A percentile compares a stretch with the other conserved stretches of the same genome.
These are phyloP conservation scores for Benthosema pterotum DNA, from an alignment of 2,797 vertebrate genomes.

Conservation along the genomic window DNA sequence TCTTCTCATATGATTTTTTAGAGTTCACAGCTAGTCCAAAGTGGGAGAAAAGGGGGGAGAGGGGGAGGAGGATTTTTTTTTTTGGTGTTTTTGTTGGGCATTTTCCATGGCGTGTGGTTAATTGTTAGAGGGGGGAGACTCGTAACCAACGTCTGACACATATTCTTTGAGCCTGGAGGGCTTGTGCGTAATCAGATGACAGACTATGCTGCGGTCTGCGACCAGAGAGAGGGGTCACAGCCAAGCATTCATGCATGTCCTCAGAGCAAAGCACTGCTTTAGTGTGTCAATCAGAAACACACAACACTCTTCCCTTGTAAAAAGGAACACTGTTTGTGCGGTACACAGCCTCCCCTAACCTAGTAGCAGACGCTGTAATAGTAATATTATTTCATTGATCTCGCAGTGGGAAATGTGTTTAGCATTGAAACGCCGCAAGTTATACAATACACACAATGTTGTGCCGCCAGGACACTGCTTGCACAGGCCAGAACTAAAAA, in stretches of 20 bases:
- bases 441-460: slow-evolving; percentile 12
- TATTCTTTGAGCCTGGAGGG: slow-evolving; percentile 69
- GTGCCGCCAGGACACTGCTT: not conserved
- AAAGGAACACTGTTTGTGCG: slow-evolving; percentile 55
- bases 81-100: slow-evolving; percentile 71
- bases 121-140: slow-evolving; percentile 72
- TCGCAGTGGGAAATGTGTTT: slow-evolving; percentile 18
- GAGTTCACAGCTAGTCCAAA: slow-evolving; percentile 72
- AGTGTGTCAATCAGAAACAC: slow-evolving; percentile 54
- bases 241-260: slow-evolving; percentile 55
- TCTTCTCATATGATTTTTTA: slow-evolving; percentile 63
- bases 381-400: slow-evolving; percentile 12
- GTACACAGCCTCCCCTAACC: slow-evolving; percentile 42
- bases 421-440: slow-evolving; percentile 22
- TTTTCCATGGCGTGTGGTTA: slow-evolving; percentile 78
- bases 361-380: slow-evolving; percentile 18
- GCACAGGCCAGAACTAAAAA: not conserved
- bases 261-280: slow-evolving; percentile 45
- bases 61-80: too few species aligned
- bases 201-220: slow-evolving; percentile 48
- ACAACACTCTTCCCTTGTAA: slow-evolving; percentile 32
- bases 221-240: slow-evolving; percentile 56
- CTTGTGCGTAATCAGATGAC: slow-evolving; percentile 65
- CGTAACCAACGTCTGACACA: slow-evolving; percentile 76
- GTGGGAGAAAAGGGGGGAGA: slow-evolving; percentile 48